Evolutionary conservation across 35 echinoderm and acorn worm species (phyloP), one percentile per base, ranked within the genome.

Genomic region (Holothuria glaberrima): DNA sequence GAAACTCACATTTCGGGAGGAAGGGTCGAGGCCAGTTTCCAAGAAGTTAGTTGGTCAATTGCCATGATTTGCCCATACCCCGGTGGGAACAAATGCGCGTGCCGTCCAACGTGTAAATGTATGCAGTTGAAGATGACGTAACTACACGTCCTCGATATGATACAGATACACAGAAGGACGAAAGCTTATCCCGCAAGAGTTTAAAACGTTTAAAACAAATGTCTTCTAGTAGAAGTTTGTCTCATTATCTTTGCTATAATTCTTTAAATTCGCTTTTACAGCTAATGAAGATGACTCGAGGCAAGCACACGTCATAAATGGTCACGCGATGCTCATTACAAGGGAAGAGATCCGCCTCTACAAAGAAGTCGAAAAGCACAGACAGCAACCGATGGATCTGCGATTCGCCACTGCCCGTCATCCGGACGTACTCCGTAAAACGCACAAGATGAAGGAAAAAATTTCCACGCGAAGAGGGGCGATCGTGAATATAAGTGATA

Each of bases 271-370:
- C 5, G n/a, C 14, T 24, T 50, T 19, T 28, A 30, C 70, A 92
- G 91, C 44, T 1, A 92, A 80, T 46, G 86, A 92, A 34, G 59
- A 82, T 44, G 63, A 58, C 38, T 44, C 22, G 34, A 48, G 25
- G 38, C 52, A 72, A 57, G 36, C 91, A 18, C 92, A 90, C 68
- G 90, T 97, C 24, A 87, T 97, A n/a, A 94, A 92, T 67, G 95
- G 92, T 59, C 95, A 97, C 90, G 95, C 90, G 56, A 92, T 97
- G 89, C 82, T 97, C 20, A 44, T 97, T 26, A 78, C 92, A 17
- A 44, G 60, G 3, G 73, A 90, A 67, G 82, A 97, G 59, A 64
- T 58, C 22, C 24, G 48, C 24, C 72, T 97, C 19, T 77, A 92
- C 24, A 54, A 90, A 0, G 68, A 90, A 48, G 86, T 97, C 12